Base-by-base conservation (phyloP, 1,140 invertebrate species). In the Philopotamus ludificatus region DNA sequence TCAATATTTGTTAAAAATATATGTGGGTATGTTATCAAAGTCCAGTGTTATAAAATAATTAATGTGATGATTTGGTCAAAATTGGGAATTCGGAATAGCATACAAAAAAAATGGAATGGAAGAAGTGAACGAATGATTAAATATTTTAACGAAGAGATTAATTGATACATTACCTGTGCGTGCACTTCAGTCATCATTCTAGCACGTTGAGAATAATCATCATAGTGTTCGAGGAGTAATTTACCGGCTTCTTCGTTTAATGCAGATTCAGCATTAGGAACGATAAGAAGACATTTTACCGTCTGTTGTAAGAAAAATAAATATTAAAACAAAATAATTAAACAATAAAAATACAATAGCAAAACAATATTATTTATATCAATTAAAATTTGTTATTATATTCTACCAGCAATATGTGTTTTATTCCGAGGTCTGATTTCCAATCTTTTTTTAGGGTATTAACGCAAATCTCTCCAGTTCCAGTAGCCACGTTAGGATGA, bases 361-460 rank as follows among this genome's bases (percentile, higher is more conserved):
- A 72, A 81, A 79, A n/a, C n/a, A n/a, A n/a, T n/a, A n/a, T n/a
- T n/a, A n/a, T n/a, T n/a, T n/a, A n/a, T n/a, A n/a, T n/a, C n/a
- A n/a, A n/a, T n/a, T n/a, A n/a, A n/a, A n/a, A n/a, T 82, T n/a
- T n/a, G n/a, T n/a, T n/a, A n/a, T n/a, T n/a, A n/a, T n/a, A n/a
- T n/a, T n/a, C n/a, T 78, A 93, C 92, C 75, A 97, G 79, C 75
- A 98, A 83, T 79, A 97, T 93, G 79, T 98, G 95, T 85, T 94
- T 94, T 60, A 98, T 92, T 77, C 95, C 95, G 73, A 97, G 85
- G 83, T 97, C 93, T 65, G 94, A 87, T 77, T 95, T 95, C 95
- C 95, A 98, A 82, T 98, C 93, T 81, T 93, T 96, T 80, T 97
- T 96, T 55, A 98, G 82, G 57, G 95, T 97, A 80, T 98, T 97